Percentiles rank a stretch among this genome's conserved stretches.
Evolutionary conservation across 2,888 invertebrate genomes (phyloP).

Genomic region (Cephus spinipes): DNA sequence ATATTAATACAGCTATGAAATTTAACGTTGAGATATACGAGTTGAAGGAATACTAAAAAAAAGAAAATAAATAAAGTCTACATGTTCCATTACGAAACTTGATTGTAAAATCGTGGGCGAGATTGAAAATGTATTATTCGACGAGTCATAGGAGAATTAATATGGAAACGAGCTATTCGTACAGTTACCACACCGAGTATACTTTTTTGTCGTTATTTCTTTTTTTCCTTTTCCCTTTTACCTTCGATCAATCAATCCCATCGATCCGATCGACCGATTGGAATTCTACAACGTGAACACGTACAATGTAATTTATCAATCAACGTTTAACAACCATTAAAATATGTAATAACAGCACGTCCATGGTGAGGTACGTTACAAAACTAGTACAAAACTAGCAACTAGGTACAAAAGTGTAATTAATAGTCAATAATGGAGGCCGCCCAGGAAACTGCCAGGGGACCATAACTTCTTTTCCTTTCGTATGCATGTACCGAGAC

Average conservation of each 20-base stretch:
- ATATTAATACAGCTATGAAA: background rate
- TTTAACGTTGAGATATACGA: background rate
- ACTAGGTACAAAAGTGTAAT: conserved; percentile 70
- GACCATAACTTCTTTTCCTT: conserved; percentile 39
- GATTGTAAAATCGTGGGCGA: background rate
- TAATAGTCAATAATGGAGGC: conserved; percentile 58
- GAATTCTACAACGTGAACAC: conserved; percentile 38
- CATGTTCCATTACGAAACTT: background rate
- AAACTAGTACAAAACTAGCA: conserved; percentile 73
- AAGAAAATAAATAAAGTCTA: background rate
- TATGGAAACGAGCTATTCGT: conserved; percentile 32
- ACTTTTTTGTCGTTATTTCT: conserved; percentile 29
- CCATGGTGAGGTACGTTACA: conserved; percentile 67
- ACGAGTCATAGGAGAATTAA: background rate
- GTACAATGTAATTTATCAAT: conserved; percentile 40
- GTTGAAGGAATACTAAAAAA: background rate
- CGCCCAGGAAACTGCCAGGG: conserved; percentile 58
- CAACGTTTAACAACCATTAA: conserved; percentile 57
- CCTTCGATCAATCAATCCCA: background rate
- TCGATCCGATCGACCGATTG: conserved; percentile 12
- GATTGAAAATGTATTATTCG: background rate
- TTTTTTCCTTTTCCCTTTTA: background rate
- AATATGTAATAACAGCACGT: conserved; percentile 63
- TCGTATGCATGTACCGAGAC: conserved; percentile 18
- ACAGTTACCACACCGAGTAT: conserved; percentile 46